Percentiles rank a stretch among this genome's conserved stretches.
phyloP scores from a whole-genome alignment of 2,888 invertebrate genomes.

The Eristalinus aeneus region DNA sequence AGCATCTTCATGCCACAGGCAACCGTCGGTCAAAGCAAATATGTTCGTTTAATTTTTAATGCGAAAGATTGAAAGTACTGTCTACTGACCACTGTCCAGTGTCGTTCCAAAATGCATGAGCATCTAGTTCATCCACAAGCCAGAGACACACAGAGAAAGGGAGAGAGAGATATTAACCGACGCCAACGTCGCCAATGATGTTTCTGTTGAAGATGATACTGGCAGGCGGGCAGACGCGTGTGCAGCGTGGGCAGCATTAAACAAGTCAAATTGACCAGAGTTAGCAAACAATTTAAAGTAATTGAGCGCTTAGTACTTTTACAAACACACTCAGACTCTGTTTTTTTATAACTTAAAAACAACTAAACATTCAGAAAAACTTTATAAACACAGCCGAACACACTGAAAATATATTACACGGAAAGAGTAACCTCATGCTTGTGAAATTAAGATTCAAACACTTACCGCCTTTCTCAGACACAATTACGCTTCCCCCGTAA shows the following conservation, averaged over 20 bases:
- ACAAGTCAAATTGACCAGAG: slow-evolving; percentile 69
- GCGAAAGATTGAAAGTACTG: slow-evolving; percentile 63
- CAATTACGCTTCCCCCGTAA: background rate
- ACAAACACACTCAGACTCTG: slow-evolving; percentile 32
- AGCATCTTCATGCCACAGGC: background rate
- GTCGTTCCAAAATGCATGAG: slow-evolving; percentile 45
- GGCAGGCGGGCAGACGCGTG: slow-evolving; percentile 48
- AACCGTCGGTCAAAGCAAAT: slow-evolving; percentile 43
- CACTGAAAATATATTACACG: background rate
- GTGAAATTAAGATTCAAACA: background rate
- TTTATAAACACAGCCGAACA: background rate
- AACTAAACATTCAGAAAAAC: background rate
- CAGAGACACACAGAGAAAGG: background rate
- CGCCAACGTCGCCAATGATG: background rate
- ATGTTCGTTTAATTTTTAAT: slow-evolving; percentile 68
- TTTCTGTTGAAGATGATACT: background rate
- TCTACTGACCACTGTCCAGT: slow-evolving; percentile 36
- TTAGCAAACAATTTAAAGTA: slow-evolving; percentile 71
- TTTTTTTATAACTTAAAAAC: background rate
- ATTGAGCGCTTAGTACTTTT: slow-evolving; percentile 66
- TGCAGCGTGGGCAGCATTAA: slow-evolving; percentile 69
- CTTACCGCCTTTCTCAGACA: background rate
- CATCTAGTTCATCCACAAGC: slow-evolving; percentile 17
- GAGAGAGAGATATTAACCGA: slow-evolving; percentile 33
- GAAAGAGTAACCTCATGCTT: background rate